These are phyloP conservation scores for Pantherophis vulpinus DNA, from an alignment of 2,797 vertebrate genomes.

Conservation along the genomic window DNA sequence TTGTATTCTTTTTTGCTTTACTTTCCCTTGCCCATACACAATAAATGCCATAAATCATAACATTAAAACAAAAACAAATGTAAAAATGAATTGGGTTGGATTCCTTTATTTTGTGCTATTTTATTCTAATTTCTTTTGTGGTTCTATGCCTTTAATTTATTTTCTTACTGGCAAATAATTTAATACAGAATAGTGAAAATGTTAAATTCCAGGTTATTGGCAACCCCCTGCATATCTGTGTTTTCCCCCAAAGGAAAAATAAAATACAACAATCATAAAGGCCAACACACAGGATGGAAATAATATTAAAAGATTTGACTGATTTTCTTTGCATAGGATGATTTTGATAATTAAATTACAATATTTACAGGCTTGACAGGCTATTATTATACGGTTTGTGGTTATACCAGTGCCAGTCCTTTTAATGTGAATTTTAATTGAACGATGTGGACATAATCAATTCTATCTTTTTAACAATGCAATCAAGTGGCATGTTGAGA, in stretches of 20 bases:
- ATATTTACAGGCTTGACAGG: constrained; percentile 32
- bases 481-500: constrained; percentile 50
- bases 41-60: neutral
- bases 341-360: constrained; percentile 19
- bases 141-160: neutral
- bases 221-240: neutral
- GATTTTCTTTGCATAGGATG: neutral
- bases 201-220: neutral
- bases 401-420: constrained; percentile 22
- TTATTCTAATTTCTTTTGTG: neutral
- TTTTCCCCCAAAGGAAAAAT: neutral
- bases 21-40: neutral
- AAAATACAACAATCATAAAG: neutral
- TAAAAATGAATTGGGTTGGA: neutral
- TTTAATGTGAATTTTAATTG: constrained; percentile 49
- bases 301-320: neutral
- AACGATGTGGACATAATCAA: constrained; percentile 42
- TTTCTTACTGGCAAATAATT: neutral
- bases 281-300: neutral
- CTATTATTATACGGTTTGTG: constrained; percentile 33
- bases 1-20: neutral
- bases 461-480: constrained; percentile 56
- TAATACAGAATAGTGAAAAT: neutral
- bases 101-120: neutral
- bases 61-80: neutral